Evolutionary conservation across 2,797 vertebrate genomes (phyloP).

Genomic region (Siniperca obscura): DNA sequence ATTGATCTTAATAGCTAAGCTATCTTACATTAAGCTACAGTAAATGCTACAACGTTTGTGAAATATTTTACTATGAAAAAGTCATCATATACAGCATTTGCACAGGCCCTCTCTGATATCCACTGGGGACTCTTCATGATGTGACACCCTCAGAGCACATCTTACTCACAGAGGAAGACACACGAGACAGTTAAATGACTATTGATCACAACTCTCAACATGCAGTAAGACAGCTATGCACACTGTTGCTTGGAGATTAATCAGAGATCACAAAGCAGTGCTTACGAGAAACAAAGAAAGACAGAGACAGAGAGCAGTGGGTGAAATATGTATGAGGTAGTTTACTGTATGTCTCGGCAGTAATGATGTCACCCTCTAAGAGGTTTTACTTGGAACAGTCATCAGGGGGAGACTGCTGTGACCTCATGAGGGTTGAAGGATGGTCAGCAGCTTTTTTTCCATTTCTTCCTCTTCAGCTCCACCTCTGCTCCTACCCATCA

Average conservation of each 20-base stretch:
- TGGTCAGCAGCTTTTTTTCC: constrained; percentile 21
- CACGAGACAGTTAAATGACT: constrained; percentile 22
- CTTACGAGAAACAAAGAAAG: neutral
- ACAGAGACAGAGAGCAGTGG: neutral
- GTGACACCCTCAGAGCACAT: constrained; percentile 12
- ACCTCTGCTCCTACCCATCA: constrained; percentile 44
- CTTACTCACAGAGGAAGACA: constrained; percentile 16
- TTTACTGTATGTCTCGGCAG: neutral
- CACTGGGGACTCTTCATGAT: constrained; percentile 11
- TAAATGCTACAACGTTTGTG: neutral
- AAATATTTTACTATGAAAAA: neutral
- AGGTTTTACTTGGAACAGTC: constrained; percentile 43
- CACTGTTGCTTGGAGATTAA: constrained; percentile 16
- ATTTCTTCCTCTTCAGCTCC: constrained; percentile 30
- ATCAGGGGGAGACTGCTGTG: constrained; percentile 38
- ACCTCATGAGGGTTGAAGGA: constrained; percentile 50
- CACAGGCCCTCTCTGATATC: neutral
- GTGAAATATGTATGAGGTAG: constrained; percentile 52
- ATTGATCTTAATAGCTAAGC: neutral
- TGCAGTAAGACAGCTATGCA: neutral
- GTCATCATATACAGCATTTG: neutral
- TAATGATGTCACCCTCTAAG: constrained; percentile 66
- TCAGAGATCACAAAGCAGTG: neutral
- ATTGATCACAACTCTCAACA: constrained; percentile 26
- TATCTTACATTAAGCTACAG: neutral